These are phyloP conservation scores for Columbina picui DNA, from an alignment of 2,113 vertebrate genomes.

Conservation along the genomic window DNA sequence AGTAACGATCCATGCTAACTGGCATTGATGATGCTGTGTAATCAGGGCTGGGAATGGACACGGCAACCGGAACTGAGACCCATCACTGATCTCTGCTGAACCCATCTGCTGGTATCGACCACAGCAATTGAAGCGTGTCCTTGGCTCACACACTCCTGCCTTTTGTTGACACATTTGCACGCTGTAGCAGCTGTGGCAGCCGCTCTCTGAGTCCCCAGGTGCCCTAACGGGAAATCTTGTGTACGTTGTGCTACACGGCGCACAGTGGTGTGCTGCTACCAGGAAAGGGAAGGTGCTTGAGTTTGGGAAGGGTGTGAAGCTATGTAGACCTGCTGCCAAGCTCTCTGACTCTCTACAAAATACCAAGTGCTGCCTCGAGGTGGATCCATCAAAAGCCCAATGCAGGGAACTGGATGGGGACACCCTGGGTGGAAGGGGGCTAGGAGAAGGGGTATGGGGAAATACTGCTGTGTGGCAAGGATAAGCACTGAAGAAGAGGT, in stretches of 20 bases:
- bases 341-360: background rate
- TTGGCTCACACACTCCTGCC: background rate
- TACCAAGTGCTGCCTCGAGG: background rate
- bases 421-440: too few relatives aligned
- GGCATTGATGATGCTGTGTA: background rate
- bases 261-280: background rate
- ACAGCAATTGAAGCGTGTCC: background rate
- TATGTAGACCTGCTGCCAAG: background rate
- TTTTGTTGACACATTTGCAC: accelerated
- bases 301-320: background rate
- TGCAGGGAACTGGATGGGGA: too few relatives aligned
- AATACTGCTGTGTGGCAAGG: background rate
- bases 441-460: accelerated
- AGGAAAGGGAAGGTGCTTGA: background rate
- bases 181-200: background rate
- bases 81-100: background rate
- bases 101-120: background rate
- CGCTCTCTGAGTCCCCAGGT: background rate
- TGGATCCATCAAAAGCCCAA: accelerated
- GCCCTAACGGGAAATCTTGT: background rate
- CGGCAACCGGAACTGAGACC: background rate
- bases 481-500: background rate
- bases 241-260: background rate
- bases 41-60: background rate
- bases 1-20: background rate